A percentile compares a stretch with the other conserved stretches of the same genome.
Evolutionary conservation across 2,888 invertebrate genomes (phyloP).

Genomic region (Teleiodes luculella): DNA sequence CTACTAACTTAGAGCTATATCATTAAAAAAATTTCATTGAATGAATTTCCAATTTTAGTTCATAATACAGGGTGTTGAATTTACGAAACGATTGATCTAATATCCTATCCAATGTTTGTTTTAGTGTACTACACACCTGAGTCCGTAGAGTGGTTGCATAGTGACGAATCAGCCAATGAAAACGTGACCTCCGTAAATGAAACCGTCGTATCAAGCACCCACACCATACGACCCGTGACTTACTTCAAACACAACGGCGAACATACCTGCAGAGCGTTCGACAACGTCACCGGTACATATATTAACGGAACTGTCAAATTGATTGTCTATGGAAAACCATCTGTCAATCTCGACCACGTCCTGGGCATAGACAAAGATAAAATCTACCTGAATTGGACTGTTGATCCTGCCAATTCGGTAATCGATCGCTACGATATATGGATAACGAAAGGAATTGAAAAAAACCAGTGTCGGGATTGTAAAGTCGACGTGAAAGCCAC

Average conservation of each 20-base stretch:
- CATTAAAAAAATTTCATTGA: too few relatives aligned
- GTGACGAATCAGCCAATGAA: slow-evolving; percentile 13
- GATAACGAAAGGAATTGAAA: slow-evolving; percentile 23
- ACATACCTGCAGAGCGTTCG: slow-evolving; percentile 57
- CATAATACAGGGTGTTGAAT: too few relatives aligned
- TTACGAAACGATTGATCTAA: too few relatives aligned
- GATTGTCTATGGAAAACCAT: slow-evolving; percentile 83
- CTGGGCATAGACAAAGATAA: slow-evolving; percentile 86
- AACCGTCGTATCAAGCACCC: slow-evolving; percentile 72
- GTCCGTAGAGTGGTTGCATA: slow-evolving; percentile 59
- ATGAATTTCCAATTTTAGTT: too few relatives aligned
- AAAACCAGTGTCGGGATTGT: slow-evolving; percentile 27
- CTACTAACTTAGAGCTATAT: too few relatives aligned
- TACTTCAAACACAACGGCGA: slow-evolving; percentile 84
- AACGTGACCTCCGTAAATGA: slow-evolving; percentile 10
- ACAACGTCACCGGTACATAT: slow-evolving; percentile 49
- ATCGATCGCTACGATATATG: slow-evolving; percentile 72
- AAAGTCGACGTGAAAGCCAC: slow-evolving; percentile 81
- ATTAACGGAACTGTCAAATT: slow-evolving; percentile 68
- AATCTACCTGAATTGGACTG: slow-evolving; percentile 90
- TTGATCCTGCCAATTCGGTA: slow-evolving; percentile 85
- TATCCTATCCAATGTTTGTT: too few relatives aligned
- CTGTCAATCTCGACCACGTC: slow-evolving; percentile 83
- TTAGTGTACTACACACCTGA: slow-evolving; percentile 36
- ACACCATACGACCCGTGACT: slow-evolving; percentile 59